Conservation (phyloP, 2,797 vertebrate genomes). For the Rousettus madagascariensis region DNA sequence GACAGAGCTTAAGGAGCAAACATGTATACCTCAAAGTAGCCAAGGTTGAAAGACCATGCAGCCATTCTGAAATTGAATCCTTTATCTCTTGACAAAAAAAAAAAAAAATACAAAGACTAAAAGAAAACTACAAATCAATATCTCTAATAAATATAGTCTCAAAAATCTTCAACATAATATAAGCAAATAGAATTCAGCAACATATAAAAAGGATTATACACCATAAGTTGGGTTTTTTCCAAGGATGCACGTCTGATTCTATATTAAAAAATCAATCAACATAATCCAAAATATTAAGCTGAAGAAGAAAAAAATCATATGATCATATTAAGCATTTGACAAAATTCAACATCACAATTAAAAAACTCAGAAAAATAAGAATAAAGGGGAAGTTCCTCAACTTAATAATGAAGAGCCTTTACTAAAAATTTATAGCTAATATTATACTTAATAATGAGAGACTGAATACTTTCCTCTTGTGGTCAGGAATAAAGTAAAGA, state of each 20-base stretch:
- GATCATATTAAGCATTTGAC: background rate
- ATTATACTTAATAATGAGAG: background rate
- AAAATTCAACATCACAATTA: background rate
- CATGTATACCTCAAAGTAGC: background rate
- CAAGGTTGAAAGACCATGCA: background rate
- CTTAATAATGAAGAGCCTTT: background rate
- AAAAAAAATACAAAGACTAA: background rate
- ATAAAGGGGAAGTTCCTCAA: background rate
- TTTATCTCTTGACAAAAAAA: background rate
- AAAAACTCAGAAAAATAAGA: background rate
- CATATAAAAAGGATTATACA: background rate
- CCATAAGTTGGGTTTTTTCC: background rate
- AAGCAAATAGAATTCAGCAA: constrained; percentile 10
- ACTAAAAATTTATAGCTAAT: background rate
- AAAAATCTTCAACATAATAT: background rate
- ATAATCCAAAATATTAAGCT: constrained; percentile 1
- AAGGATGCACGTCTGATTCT: background rate
- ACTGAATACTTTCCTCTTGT: background rate
- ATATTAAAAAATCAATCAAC: background rate
- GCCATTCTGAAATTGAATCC: background rate
- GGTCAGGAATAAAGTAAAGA: background rate
- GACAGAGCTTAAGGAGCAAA: background rate
- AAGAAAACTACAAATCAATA: background rate
- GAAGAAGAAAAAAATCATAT: background rate
- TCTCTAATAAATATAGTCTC: background rate